Percentiles rank a stretch among this genome's conserved stretches.
These are phyloP conservation scores for Ptychodera flava DNA, from an alignment of 35 echinoderm and acorn worm species.

Conservation along the genomic window DNA sequence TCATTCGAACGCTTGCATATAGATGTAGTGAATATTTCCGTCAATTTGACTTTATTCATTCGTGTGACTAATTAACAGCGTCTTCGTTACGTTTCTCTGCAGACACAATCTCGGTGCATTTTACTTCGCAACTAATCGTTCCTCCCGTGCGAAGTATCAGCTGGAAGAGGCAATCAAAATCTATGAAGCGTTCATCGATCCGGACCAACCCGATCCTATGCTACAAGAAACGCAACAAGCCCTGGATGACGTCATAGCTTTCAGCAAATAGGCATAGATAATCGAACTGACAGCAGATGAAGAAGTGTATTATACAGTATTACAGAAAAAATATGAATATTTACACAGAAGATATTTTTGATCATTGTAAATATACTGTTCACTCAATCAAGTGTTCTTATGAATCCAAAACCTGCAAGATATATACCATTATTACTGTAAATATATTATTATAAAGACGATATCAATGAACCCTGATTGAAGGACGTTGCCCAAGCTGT, in stretches of 20 bases:
- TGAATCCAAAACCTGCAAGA: too few species aligned
- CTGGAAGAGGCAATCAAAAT: constrained; percentile 53
- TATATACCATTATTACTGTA: too few species aligned
- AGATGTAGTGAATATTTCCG: not conserved
- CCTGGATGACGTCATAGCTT: not conserved
- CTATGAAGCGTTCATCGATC: constrained; percentile 51
- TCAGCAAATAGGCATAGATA: not conserved
- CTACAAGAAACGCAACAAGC: not conserved
- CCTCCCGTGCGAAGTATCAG: constrained; percentile 53
- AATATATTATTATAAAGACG: too few species aligned
- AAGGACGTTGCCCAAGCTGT: too few species aligned
- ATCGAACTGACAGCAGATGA: too few species aligned
- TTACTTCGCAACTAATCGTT: constrained; percentile 54
- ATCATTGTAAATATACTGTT: too few species aligned
- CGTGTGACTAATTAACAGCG: not conserved
- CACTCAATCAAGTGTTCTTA: too few species aligned
- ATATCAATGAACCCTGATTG: too few species aligned
- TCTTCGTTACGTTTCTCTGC: not conserved
- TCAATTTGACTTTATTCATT: not conserved
- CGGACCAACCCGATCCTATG: constrained; percentile 18
- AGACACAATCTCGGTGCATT: constrained; percentile 78
- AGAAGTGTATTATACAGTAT: too few species aligned
- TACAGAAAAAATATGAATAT: too few species aligned
- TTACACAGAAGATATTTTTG: too few species aligned
- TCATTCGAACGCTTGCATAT: not conserved